Conservation (phyloP, 2,888 invertebrate species). For the Phengaris alcon region DNA sequence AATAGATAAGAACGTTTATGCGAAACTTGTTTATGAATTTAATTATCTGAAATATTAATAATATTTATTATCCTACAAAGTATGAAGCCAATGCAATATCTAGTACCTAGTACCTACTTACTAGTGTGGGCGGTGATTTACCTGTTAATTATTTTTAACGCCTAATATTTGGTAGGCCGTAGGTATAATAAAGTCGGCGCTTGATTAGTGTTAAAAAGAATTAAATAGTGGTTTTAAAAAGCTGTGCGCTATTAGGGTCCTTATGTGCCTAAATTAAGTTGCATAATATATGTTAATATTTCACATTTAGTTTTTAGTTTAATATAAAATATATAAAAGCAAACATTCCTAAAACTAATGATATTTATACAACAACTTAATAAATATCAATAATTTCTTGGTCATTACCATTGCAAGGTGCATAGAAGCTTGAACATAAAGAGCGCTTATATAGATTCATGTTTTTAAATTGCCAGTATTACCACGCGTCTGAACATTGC, state of each 20-base stretch:
- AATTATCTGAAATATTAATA: conserved; percentile 5
- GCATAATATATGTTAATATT: neutral
- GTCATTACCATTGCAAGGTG: conserved; percentile 6
- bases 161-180: neutral
- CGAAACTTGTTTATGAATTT: neutral
- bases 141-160: neutral
- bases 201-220: neutral
- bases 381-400: neutral
- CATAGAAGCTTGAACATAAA: conserved; percentile 17
- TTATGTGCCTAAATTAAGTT: neutral
- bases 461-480: neutral
- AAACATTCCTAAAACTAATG: neutral
- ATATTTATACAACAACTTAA: neutral
- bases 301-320: neutral
- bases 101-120: neutral
- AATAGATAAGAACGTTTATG: conserved; percentile 25
- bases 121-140: neutral
- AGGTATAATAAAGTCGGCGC: neutral
- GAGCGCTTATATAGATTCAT: neutral
- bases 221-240: neutral
- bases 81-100: neutral
- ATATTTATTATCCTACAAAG: conserved; percentile 16
- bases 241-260: no score
- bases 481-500: neutral
- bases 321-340: neutral